Evolutionary conservation across 2,888 invertebrate species (phyloP).

Genomic region (Cephus sareptanus): DNA sequence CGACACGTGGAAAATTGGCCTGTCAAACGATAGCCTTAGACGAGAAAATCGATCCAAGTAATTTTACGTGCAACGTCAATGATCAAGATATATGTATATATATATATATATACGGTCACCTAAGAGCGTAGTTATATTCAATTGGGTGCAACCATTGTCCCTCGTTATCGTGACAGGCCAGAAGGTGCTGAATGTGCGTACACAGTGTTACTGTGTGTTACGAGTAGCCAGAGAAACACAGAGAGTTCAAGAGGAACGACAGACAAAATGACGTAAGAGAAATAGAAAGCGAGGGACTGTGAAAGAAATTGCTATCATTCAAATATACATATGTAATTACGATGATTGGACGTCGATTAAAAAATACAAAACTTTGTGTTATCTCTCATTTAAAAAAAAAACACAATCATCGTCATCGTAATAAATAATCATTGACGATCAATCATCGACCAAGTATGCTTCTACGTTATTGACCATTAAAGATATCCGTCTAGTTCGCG

Average conservation of each 20-base stretch:
- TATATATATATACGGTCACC: constrained; percentile 18
- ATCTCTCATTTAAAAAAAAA: no score
- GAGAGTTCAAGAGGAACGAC: not conserved
- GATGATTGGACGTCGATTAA: no score
- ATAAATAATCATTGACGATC: no score
- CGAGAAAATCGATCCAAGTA: constrained; percentile 1
- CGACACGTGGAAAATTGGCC: no score
- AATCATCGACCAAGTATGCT: no score
- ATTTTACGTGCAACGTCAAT: constrained; percentile 18
- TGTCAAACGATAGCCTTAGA: no score
- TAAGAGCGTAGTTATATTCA: constrained; percentile 43
- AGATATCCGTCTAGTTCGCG: no score
- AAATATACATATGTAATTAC: not conserved
- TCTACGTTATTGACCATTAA: no score
- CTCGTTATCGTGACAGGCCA: constrained; percentile 23
- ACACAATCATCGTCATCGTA: no score
- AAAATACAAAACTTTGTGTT: no score
- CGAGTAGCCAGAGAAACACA: not conserved
- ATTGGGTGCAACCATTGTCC: constrained; percentile 45
- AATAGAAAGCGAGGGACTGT: no score
- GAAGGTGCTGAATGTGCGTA: not conserved
- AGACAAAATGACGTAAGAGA: no score
- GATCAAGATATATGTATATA: constrained; percentile 10
- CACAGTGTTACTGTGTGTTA: not conserved
- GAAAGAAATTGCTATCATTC: not conserved